These are phyloP conservation scores for Drosophila fulvimacula DNA, from an alignment of 2,888 invertebrate genomes.

Conservation along the genomic window DNA sequence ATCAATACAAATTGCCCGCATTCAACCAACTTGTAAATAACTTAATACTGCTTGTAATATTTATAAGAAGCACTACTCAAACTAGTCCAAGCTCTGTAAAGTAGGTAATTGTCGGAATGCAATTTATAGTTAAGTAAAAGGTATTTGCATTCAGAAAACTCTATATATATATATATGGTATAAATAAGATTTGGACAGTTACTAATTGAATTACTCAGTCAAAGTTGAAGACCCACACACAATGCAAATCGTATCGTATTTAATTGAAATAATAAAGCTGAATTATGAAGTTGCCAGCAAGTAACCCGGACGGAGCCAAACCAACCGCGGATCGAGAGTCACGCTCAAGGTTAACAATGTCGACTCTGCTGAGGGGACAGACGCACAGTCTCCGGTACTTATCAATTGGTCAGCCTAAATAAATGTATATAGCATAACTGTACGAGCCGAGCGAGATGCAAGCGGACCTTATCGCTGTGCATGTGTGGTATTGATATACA, in stretches of 20 bases:
- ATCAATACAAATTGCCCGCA: neutral
- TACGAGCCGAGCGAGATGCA: slow-evolving; percentile 35
- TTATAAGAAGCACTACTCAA: neutral
- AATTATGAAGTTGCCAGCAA: slow-evolving; percentile 67
- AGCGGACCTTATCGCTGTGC: slow-evolving; percentile 45
- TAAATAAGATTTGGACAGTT: slow-evolving; percentile 32
- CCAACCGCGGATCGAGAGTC: slow-evolving; percentile 36
- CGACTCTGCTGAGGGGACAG: slow-evolving; percentile 14
- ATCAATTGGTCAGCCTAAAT: slow-evolving; percentile 65
- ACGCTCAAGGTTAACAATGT: slow-evolving; percentile 69
- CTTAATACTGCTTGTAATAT: neutral
- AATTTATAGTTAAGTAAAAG: neutral
- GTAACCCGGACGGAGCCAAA: slow-evolving; percentile 20
- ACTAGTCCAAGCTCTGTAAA: neutral
- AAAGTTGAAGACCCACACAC: slow-evolving; percentile 65
- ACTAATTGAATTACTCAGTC: slow-evolving; percentile 71
- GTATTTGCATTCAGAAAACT: neutral
- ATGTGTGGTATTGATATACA: slow-evolving; percentile 24
- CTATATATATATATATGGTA: neutral
- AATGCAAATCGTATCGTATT: slow-evolving; percentile 76
- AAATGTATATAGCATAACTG: slow-evolving; percentile 47
- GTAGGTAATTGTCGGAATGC: neutral
- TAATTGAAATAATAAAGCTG: slow-evolving; percentile 76
- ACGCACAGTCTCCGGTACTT: slow-evolving; percentile 49
- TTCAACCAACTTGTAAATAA: neutral